A percentile compares a stretch with the other conserved stretches of the same genome.
phyloP scores from a whole-genome alignment of 2,797 vertebrate species.

The Acomys russatus region DNA sequence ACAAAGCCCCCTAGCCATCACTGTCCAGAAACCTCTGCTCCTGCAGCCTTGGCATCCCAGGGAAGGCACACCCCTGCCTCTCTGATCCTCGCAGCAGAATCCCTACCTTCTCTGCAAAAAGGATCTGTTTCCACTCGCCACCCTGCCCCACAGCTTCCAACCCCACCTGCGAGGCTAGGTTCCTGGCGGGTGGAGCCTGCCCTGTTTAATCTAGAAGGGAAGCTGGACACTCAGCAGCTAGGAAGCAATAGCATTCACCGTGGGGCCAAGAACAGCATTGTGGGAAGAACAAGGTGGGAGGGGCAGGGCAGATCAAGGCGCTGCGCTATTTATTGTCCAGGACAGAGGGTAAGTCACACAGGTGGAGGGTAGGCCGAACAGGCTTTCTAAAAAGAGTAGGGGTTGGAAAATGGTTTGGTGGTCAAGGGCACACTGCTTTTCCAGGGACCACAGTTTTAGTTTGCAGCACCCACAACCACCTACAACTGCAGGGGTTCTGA shows the following conservation, averaged over 20 bases:
- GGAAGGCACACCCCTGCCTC: neutral
- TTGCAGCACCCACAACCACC: neutral
- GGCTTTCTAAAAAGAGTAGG: neutral
- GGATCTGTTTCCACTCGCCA: neutral
- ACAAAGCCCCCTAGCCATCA: neutral
- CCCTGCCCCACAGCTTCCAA: slow-evolving; percentile 23
- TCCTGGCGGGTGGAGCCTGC: neutral
- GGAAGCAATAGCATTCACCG: slow-evolving; percentile 22
- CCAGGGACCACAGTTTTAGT: too few relatives aligned
- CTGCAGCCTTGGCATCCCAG: neutral
- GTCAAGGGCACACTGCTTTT: neutral
- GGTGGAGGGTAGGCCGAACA: fast-evolving
- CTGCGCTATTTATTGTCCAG: neutral
- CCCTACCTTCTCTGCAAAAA: neutral
- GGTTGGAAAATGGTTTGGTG: neutral
- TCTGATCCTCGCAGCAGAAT: fast-evolving
- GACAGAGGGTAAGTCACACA: neutral
- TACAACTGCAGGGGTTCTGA: neutral
- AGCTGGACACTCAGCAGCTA: neutral
- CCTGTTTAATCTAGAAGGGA: slow-evolving; percentile 9
- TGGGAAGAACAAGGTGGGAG: neutral
- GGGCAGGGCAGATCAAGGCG: neutral
- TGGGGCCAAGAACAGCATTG: neutral
- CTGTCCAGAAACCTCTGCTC: fast-evolving
- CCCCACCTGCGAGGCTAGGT: neutral